Conservation (phyloP, 2,888 invertebrate genomes). For the Tuberolachnus salignus region DNA sequence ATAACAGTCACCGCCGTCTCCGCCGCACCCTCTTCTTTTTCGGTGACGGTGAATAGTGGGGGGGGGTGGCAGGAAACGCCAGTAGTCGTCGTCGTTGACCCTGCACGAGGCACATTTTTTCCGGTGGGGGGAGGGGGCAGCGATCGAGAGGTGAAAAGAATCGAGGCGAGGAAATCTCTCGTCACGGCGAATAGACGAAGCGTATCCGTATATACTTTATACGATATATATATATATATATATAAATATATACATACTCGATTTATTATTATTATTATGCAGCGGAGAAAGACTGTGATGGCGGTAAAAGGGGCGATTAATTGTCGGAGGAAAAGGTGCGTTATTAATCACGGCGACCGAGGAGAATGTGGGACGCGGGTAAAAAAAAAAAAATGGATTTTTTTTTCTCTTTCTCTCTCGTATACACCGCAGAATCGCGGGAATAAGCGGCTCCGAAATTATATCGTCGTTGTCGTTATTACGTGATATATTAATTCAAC, state of each 20-base stretch:
- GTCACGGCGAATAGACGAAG: neutral
- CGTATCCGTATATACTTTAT: too few species aligned
- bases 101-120: conserved; percentile 22
- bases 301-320: conserved; percentile 16
- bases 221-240: too few species aligned
- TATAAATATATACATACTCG: too few species aligned
- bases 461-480: neutral
- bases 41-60: neutral
- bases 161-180: conserved; percentile 17
- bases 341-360: conserved; percentile 38
- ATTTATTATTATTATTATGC: too few species aligned
- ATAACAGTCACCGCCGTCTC: neutral
- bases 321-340: conserved; percentile 39
- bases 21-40: conserved; percentile 32
- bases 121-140: neutral
- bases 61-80: conserved; percentile 6
- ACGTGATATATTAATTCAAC: conserved; percentile 26
- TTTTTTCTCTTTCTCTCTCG: neutral
- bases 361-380: neutral
- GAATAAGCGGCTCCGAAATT: conserved; percentile 27
- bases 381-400: conserved; percentile 31
- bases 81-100: conserved; percentile 46
- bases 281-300: neutral
- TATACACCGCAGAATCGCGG: neutral
- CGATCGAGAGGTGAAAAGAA: conserved; percentile 38